Percentiles rank a stretch among this genome's conserved stretches.
These are phyloP conservation scores for Lasioglossum zephyrum DNA, from an alignment of 2,888 invertebrate genomes.

Conservation along the genomic window DNA sequence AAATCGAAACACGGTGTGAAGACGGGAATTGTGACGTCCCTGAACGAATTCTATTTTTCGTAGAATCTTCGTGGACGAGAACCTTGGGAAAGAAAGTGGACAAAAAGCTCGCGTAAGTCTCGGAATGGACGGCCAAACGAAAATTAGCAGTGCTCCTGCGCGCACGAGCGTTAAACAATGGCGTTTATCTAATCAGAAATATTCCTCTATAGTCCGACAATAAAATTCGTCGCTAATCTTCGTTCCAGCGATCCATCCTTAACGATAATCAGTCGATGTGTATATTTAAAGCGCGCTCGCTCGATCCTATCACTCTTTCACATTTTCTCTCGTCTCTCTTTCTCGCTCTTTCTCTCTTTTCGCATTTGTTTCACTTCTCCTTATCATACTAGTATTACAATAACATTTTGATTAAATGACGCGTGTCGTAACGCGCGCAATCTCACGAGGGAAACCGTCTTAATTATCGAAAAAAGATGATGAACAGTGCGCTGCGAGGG, in stretches of 20 bases:
- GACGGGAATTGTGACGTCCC: conserved; percentile 12
- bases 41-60: background rate
- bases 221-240: conserved; percentile 62
- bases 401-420: conserved; percentile 73
- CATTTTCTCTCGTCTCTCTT: background rate
- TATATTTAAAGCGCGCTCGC: conserved; percentile 54
- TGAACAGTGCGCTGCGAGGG: conserved; percentile 64
- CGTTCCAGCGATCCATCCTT: conserved; percentile 66
- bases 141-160: conserved; percentile 50
- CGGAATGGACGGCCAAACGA: conserved; percentile 69
- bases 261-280: conserved; percentile 72
- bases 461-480: conserved; percentile 64
- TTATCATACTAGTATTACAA: conserved; percentile 56
- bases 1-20: conserved; percentile 38
- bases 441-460: conserved; percentile 74
- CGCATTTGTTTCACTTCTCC: background rate
- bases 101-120: conserved; percentile 37
- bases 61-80: conserved; percentile 17
- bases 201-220: conserved; percentile 44
- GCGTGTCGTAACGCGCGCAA: conserved; percentile 66
- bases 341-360: background rate
- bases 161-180: conserved; percentile 30
- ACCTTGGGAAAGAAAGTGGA: conserved; percentile 45
- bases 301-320: conserved; percentile 26
- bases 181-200: conserved; percentile 36